Evolutionary conservation across 2,113 vertebrate genomes (phyloP).

Genomic region (Hydrolagus affinis): DNA sequence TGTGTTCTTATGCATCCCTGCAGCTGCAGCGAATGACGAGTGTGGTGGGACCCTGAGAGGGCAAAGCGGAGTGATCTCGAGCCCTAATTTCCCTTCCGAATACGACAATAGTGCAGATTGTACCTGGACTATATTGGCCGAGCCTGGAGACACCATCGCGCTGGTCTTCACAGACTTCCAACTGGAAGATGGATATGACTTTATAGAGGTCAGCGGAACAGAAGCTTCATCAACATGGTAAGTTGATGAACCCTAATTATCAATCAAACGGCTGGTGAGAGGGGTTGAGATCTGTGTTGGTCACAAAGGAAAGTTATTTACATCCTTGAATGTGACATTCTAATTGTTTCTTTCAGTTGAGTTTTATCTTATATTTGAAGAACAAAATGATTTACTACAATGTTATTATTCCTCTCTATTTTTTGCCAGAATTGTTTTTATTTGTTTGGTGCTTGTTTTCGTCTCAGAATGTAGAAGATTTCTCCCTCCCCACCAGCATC

Average conservation of each 20-base stretch:
- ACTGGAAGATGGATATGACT: constrained; percentile 90
- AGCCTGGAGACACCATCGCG: constrained; percentile 93
- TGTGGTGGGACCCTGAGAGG: constrained; percentile 89
- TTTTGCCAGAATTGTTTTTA: neutral
- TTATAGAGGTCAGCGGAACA: constrained; percentile 88
- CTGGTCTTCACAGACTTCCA: constrained; percentile 94
- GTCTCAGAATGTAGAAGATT: neutral
- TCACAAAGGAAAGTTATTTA: neutral
- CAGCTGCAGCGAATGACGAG: constrained; percentile 76
- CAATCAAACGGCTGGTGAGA: neutral
- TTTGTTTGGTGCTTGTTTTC: neutral
- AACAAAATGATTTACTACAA: no score
- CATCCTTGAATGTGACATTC: neutral
- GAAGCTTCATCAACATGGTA: constrained; percentile 93
- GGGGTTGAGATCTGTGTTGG: neutral
- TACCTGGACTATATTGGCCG: constrained; percentile 94
- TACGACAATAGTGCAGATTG: constrained; percentile 94
- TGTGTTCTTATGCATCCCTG: constrained; percentile 19
- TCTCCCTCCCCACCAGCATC: no score
- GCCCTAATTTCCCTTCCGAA: constrained; percentile 85
- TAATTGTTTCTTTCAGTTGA: neutral
- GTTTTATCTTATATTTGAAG: neutral
- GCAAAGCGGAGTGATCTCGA: constrained; percentile 90
- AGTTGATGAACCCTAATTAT: constrained; percentile 42
- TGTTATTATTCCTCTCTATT: no score